These are phyloP conservation scores for Delia radicum DNA, from an alignment of 1,140 invertebrate genomes.

Conservation along the genomic window DNA sequence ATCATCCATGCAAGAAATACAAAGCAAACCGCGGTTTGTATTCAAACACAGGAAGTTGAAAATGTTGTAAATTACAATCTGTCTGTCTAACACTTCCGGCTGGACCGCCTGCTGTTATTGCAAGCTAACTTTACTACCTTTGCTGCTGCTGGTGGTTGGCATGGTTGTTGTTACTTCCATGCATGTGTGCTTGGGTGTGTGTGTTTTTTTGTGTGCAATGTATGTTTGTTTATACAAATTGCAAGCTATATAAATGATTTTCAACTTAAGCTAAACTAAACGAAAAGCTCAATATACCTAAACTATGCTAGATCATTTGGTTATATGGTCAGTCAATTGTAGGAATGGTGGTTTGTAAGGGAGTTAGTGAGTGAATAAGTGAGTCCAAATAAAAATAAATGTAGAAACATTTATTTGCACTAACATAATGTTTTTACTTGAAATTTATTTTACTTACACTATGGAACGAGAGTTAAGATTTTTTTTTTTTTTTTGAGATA, in stretches of 20 bases:
- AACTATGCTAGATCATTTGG: background rate
- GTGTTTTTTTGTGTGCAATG: background rate
- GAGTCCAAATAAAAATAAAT: slow-evolving; percentile 1
- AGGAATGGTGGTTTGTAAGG: background rate
- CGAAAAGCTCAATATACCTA: background rate
- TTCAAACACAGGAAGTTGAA: slow-evolving; percentile 7
- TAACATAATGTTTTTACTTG: slow-evolving; percentile 7
- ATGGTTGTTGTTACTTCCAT: background rate
- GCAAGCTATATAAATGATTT: background rate
- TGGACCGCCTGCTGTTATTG: slow-evolving; percentile 7
- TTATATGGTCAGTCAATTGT: slow-evolving; percentile 3
- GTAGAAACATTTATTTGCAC: slow-evolving; percentile 18
- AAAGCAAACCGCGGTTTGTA: slow-evolving; percentile 21
- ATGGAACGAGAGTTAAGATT: background rate
- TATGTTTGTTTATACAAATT: background rate
- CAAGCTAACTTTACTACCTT: background rate
- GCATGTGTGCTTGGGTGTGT: background rate
- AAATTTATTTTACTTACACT: background rate
- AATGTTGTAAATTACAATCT: slow-evolving; percentile 26
- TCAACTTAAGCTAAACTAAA: background rate
- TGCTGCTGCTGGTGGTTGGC: background rate
- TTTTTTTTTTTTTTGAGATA: no score
- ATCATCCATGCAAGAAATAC: slow-evolving; percentile 16
- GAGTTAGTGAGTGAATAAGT: slow-evolving; percentile 4
- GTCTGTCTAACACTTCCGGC: slow-evolving; percentile 22